Evolutionary conservation across 2,113 vertebrate species (phyloP).

Genomic region (Martes martes): DNA sequence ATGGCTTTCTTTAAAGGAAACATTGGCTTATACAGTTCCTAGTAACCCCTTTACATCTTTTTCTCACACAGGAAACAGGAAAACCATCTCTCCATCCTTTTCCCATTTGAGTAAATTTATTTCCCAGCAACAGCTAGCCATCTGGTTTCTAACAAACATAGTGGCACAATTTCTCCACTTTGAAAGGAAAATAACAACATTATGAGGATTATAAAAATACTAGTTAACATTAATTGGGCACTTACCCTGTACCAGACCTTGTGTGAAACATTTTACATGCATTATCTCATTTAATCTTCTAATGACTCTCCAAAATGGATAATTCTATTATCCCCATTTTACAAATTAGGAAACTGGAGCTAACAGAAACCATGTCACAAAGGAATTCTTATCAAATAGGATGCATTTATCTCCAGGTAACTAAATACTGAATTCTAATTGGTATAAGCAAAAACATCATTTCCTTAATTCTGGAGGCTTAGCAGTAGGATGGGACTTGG

Average conservation of each 20-base stretch:
- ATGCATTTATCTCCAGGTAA: neutral
- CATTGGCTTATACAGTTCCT: neutral
- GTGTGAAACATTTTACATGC: neutral
- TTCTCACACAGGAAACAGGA: neutral
- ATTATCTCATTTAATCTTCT: neutral
- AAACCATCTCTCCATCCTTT: neutral
- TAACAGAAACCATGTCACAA: neutral
- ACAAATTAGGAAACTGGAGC: neutral
- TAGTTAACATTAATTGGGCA: neutral
- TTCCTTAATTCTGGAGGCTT: neutral
- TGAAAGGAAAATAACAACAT: conserved; percentile 13
- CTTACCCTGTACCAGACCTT: neutral
- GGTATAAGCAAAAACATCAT: neutral
- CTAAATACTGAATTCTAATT: neutral
- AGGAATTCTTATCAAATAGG: neutral
- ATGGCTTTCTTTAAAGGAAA: neutral
- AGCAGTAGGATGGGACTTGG: neutral
- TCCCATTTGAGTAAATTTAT: neutral
- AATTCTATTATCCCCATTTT: neutral
- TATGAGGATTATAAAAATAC: neutral
- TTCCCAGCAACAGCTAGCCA: neutral
- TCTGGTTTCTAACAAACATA: neutral
- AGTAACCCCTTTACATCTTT: neutral
- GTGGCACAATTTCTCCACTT: neutral
- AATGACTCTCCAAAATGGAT: neutral